Base-by-base conservation (phyloP, 1,140 invertebrate genomes). In the Hyposmocoma kahamanoa region DNA sequence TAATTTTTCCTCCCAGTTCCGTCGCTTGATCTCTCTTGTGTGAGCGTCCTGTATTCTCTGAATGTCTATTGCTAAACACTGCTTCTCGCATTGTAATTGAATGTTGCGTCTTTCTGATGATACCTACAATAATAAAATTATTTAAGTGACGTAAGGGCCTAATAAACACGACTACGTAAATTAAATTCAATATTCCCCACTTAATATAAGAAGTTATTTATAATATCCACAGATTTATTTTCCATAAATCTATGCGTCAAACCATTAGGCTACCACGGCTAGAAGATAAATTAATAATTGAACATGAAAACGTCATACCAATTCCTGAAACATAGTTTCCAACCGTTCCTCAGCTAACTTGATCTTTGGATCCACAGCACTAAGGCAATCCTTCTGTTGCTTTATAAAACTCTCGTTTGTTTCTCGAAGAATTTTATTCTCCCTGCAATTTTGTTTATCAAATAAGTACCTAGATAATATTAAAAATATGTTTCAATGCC, bases 361-460 rank as follows among this genome's bases (percentile, higher is more conserved):
- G 15, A 89, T 55, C 61, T 84, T 89, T 0, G 67, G 66, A 44
- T 77, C 74, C 0, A 85, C 70, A 22, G 76, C 61, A 28, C 80
- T 74, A 2, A 81, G 45, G 32, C 70, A 65, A 30, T 81, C 69
- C 18, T 83, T 75, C 15, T 83, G 79, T 42, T 77, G 64, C 38
- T 85, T 74, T 22, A 78, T 51, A 22, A 78, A 62, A 54, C 71
- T 87, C 18, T 87, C 81, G 18, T 89, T 67, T 42, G 87, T 75
- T 42, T 87, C 80, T 64, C 88, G 81, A 0, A 87, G 56, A 34
- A 89, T 62, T 74, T 81, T 83, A 26, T 67, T 84, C 55, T 90
- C 89, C 46, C 88, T 88, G 60, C 8, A 88, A 64, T 6, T 6
- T 28, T 6, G 24, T 11, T 6, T 6, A 6, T 6, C 11, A 6